Base-by-base conservation (phyloP, 1,140 invertebrate genomes). In the Grapholita molesta region DNA sequence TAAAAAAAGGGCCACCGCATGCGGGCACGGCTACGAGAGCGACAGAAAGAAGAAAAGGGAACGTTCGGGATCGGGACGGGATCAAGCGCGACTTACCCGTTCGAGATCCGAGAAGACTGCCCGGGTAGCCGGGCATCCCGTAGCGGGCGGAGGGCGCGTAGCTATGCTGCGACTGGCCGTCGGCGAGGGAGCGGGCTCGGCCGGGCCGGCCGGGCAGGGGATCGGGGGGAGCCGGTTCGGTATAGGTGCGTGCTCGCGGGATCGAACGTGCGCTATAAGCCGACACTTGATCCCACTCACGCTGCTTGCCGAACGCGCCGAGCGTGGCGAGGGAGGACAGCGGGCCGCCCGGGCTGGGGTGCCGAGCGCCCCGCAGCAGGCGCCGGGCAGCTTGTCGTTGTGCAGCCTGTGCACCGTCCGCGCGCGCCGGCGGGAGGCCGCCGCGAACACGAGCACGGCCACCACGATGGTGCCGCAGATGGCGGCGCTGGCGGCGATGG, bases 251-350 rank as follows among this genome's bases (percentile, higher is more conserved):
- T 96, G 76, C 96, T 67, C 97, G 91, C n/a, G 96, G 97, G 84
- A 97, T 97, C 70, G 96, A 97, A 78, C 97, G 93, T 68, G 96
- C 96, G 84, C 97, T 98, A 88, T 98, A 98, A 15, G 96, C 96
- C 1, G 97, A 98, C 12, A 98, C 95, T 89, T 98, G 97, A 91
- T 99, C 97, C 97, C 97, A 98, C 88, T 99, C 97, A 93, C 94
- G 96, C 84, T 96, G 96, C 76, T 95, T 94, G 84, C 96, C 96
- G 88, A 96, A 97, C 67, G 96, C 96, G 75, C 94, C 95, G 76
- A 94, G 86, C 8, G 95, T 95, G n/a, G 96, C 96, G 80, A 97
- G 93, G 7, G 96, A 96, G n/a, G 96, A 96, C 64, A 97, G 89
- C 4, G 96, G 96, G 33, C 95, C 96, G 21, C 93, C 95, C 30